A percentile compares a stretch with the other conserved stretches of the same genome.
Evolutionary conservation across 2,797 vertebrate species (phyloP).

Genomic region (Pteropus rufus): DNA sequence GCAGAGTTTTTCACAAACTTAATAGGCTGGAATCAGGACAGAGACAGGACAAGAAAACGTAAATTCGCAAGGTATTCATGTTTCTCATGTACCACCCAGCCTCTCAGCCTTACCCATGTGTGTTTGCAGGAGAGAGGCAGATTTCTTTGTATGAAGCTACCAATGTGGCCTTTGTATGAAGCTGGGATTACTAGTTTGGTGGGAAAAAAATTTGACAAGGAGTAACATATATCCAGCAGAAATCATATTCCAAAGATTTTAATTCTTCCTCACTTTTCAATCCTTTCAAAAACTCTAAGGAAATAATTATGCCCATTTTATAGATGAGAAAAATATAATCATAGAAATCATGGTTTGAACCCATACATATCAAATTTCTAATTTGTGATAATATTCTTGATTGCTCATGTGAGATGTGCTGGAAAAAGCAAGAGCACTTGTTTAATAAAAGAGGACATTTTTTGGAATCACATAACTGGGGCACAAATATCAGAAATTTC

Average conservation of each 20-base stretch:
- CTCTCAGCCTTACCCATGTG: background rate
- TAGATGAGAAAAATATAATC: background rate
- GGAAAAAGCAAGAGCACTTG: background rate
- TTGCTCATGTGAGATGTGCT: background rate
- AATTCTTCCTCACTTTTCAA: constrained; percentile 13
- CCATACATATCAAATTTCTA: background rate
- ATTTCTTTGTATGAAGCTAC: background rate
- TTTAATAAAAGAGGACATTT: background rate
- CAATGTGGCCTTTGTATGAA: background rate
- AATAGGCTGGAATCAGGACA: background rate
- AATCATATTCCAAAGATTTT: background rate
- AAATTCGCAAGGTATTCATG: background rate
- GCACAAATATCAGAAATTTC: background rate
- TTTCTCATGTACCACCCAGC: background rate
- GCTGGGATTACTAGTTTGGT: background rate
- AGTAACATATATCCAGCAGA: background rate
- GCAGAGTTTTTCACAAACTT: background rate
- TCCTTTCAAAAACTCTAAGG: background rate
- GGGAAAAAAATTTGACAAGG: background rate
- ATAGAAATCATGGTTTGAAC: background rate
- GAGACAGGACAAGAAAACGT: background rate
- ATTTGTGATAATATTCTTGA: background rate
- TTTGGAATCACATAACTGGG: background rate
- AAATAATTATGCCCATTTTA: background rate
- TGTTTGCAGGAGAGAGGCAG: background rate